phyloP scores from a whole-genome alignment of 2,888 invertebrate genomes.

The Belgica antarctica region DNA sequence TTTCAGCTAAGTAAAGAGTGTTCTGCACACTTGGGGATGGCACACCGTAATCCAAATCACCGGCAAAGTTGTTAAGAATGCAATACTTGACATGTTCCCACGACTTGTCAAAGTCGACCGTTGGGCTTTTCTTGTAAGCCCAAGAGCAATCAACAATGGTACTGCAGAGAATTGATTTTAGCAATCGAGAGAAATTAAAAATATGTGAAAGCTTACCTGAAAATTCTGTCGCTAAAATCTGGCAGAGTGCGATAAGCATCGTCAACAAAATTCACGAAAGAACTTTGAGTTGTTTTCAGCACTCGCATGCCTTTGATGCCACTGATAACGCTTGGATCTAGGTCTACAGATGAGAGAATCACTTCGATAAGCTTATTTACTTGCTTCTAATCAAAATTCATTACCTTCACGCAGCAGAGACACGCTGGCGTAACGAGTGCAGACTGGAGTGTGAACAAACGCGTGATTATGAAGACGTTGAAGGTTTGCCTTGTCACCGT shows the following conservation, averaged over 20 bases:
- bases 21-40: constrained; percentile 78
- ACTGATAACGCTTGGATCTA: constrained; percentile 63
- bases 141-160: constrained; percentile 73
- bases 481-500: constrained; percentile 56
- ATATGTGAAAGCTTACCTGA: constrained; percentile 59
- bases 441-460: constrained; percentile 68
- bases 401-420: constrained; percentile 66
- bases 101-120: constrained; percentile 67
- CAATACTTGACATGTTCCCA: constrained; percentile 70
- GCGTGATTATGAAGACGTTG: constrained; percentile 70
- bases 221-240: constrained; percentile 73
- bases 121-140: constrained; percentile 65
- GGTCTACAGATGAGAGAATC: constrained; percentile 42
- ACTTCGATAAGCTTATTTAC: constrained; percentile 27
- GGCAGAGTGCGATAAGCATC: constrained; percentile 75
- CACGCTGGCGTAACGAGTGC: constrained; percentile 67
- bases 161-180: constrained; percentile 53
- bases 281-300: constrained; percentile 77
- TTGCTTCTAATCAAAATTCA: constrained; percentile 48
- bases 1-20: constrained; percentile 71
- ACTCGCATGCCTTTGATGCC: constrained; percentile 70
- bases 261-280: constrained; percentile 74
- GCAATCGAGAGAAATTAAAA: too few species aligned
- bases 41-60: constrained; percentile 68
- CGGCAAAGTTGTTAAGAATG: constrained; percentile 73